A percentile compares a stretch with the other conserved stretches of the same genome.
Evolutionary conservation across 2,113 vertebrate species (phyloP).

Genomic region (Pygoscelis antarcticus): DNA sequence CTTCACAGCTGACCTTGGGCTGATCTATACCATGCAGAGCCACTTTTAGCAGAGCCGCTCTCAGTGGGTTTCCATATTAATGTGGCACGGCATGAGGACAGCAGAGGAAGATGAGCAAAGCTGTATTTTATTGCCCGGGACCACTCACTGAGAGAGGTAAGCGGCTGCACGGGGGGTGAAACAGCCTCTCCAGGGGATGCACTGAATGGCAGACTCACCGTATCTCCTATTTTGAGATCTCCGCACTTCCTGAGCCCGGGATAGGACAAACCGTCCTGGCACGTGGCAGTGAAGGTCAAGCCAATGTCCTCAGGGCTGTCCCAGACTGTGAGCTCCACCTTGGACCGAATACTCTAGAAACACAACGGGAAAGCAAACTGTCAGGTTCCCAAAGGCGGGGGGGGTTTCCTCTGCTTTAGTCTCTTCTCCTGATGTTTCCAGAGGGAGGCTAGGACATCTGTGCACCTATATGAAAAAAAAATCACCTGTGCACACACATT

Average conservation of each 20-base stretch:
- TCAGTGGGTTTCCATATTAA: not conserved
- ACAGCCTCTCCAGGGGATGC: not conserved
- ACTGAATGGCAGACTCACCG: conserved; percentile 78
- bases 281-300: conserved; percentile 91
- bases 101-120: not conserved
- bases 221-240: conserved; percentile 95
- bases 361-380: not conserved
- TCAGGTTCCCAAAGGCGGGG: not conserved
- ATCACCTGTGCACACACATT: not conserved
- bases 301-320: conserved; percentile 92
- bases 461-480: not conserved
- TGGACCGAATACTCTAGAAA: conserved; percentile 92
- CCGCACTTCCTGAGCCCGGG: conserved; percentile 90
- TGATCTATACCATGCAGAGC: not conserved
- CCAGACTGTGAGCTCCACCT: conserved; percentile 94
- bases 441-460: not conserved
- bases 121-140: not conserved
- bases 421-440: not conserved
- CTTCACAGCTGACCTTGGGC: not conserved
- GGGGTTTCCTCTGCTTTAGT: not conserved
- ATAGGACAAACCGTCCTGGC: conserved; percentile 89
- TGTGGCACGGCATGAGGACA: fast-evolving
- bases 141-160: not conserved
- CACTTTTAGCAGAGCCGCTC: not conserved
- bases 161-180: fast-evolving